A percentile compares a stretch with the other conserved stretches of the same genome.
Evolutionary conservation across 2,113 vertebrate genomes (phyloP).

Genomic region (Sylvietta virens): DNA sequence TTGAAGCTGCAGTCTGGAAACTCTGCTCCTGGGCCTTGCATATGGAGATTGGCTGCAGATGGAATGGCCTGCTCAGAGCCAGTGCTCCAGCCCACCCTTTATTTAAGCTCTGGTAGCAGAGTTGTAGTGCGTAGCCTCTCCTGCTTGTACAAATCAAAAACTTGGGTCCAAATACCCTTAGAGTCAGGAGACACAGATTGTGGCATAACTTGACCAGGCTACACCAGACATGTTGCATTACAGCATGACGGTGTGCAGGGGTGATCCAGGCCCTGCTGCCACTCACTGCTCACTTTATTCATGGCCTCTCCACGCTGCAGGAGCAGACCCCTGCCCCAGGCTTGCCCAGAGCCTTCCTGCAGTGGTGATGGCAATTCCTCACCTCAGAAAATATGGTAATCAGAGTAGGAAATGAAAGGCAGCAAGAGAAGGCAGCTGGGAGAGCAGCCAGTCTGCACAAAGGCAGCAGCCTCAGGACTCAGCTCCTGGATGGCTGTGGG

Average conservation of each 20-base stretch:
- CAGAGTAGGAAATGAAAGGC: background rate
- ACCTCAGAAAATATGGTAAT: background rate
- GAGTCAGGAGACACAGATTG: background rate
- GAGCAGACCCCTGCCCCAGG: background rate
- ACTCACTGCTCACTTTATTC: background rate
- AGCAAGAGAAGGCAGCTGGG: background rate
- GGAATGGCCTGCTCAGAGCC: background rate
- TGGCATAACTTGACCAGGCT: background rate
- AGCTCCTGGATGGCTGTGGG: background rate
- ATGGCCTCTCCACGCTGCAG: rapidly evolving
- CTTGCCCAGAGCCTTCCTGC: background rate
- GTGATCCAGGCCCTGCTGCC: background rate
- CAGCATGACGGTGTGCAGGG: background rate
- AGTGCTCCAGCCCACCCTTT: background rate
- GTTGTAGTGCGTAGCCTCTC: rapidly evolving
- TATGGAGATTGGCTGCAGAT: background rate
- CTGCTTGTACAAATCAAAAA: background rate
- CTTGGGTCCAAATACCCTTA: background rate
- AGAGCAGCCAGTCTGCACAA: background rate
- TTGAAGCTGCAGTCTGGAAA: background rate
- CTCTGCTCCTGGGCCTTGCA: background rate
- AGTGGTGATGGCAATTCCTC: background rate
- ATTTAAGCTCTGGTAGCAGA: background rate
- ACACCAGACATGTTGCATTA: background rate
- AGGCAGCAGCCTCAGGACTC: background rate